phyloP scores from a whole-genome alignment of 2,888 invertebrate genomes.

The Agrochola lychnidis region DNA sequence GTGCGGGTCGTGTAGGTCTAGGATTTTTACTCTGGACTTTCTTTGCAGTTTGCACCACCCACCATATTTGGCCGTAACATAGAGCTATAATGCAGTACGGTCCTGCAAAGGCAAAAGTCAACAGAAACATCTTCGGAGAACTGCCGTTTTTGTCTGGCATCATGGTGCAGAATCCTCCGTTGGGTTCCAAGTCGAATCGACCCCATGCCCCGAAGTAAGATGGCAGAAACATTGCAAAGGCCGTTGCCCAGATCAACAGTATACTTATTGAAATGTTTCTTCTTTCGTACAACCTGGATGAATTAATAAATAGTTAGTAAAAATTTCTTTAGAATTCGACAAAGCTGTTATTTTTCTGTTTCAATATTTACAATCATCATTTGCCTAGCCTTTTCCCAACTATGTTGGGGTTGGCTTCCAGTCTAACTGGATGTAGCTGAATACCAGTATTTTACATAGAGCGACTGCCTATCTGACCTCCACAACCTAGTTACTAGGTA shows the following conservation, averaged over 20 bases:
- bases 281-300: conserved; percentile 92
- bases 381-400: no score
- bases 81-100: conserved; percentile 95
- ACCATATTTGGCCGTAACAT: conserved; percentile 96
- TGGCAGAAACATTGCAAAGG: conserved; percentile 92
- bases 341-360: not conserved
- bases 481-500: no score
- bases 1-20: conserved; percentile 62
- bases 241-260: conserved; percentile 93
- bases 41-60: conserved; percentile 93
- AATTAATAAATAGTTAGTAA: not conserved
- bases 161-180: conserved; percentile 95
- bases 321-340: not conserved
- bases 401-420: no score
- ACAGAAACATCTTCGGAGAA: conserved; percentile 92
- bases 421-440: no score
- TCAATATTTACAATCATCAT: not conserved
- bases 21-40: conserved; percentile 84
- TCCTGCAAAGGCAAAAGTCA: conserved; percentile 94
- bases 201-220: conserved; percentile 95
- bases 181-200: conserved; percentile 93
- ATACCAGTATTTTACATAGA: no score
- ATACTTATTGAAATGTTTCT: conserved; percentile 93
- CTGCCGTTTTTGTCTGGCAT: conserved; percentile 91
- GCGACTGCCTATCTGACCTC: no score